Evolutionary conservation across 2,797 vertebrate species (phyloP).

Genomic region (Leucoraja ocellata): DNA sequence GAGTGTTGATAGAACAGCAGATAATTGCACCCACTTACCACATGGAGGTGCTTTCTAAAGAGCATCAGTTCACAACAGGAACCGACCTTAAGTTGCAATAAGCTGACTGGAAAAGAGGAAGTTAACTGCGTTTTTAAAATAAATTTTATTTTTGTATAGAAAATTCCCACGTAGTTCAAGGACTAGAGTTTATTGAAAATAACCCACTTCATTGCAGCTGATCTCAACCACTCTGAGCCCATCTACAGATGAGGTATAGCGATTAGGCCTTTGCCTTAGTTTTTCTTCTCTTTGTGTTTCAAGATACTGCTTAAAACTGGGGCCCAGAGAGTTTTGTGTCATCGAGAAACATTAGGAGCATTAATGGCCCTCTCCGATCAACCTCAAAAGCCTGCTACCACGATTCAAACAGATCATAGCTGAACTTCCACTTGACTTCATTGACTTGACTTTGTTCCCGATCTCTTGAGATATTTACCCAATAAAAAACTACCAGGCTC

Average conservation of each 20-base stretch:
- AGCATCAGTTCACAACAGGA: neutral
- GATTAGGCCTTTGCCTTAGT: too few species aligned
- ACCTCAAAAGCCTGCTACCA: neutral
- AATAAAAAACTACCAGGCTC: neutral
- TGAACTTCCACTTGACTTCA: neutral
- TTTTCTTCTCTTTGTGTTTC: neutral
- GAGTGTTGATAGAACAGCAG: too few species aligned
- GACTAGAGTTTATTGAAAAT: neutral
- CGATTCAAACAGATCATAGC: neutral
- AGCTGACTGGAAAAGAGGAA: neutral
- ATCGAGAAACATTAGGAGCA: neutral
- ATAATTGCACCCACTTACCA: neutral
- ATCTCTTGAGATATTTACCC: neutral
- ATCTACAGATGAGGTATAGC: too few species aligned
- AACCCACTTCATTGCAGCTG: neutral
- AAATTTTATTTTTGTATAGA: neutral
- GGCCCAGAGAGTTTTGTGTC: neutral
- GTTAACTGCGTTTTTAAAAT: neutral
- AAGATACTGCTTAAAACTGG: neutral
- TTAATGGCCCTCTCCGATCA: neutral
- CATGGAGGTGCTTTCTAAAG: neutral
- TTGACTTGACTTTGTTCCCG: neutral
- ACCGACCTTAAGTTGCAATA: neutral
- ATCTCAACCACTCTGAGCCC: neutral
- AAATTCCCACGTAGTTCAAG: neutral